Evolutionary conservation across 2,113 vertebrate species (phyloP).

Genomic region (Carassius gibelio): DNA sequence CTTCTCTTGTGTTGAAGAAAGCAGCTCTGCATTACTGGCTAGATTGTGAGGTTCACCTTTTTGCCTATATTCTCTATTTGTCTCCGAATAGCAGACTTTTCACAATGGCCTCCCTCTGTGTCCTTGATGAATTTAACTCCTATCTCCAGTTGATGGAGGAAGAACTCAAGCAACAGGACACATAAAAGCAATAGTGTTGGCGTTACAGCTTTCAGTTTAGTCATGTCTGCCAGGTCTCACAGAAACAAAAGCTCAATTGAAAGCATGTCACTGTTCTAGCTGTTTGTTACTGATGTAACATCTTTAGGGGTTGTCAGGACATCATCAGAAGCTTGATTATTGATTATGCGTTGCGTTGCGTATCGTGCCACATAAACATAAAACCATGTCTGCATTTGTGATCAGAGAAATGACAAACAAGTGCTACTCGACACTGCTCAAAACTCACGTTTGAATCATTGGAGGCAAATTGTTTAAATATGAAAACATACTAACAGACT

Average conservation of each 20-base stretch:
- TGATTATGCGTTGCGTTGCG: no score
- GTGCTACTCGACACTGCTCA: no score
- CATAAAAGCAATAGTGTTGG: background rate
- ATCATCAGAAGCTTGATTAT: background rate
- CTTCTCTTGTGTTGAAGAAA: background rate
- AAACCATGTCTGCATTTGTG: no score
- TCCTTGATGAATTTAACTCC: constrained; percentile 6
- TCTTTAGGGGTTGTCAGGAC: background rate
- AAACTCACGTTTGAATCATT: no score
- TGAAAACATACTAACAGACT: no score
- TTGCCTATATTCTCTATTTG: constrained; percentile 11
- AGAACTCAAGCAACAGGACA: background rate
- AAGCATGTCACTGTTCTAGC: background rate
- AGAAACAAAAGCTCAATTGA: background rate
- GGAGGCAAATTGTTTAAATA: no score
- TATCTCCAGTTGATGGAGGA: background rate
- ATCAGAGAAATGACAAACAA: no score
- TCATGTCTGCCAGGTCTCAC: background rate
- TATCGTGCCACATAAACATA: no score
- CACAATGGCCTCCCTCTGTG: background rate
- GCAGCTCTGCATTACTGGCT: background rate
- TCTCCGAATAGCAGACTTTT: background rate
- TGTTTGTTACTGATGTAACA: background rate
- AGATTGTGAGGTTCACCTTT: constrained; percentile 8
- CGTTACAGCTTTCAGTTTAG: background rate